These are phyloP conservation scores for Acanthaster planci DNA, from an alignment of 35 echinoderm and acorn worm species.

Conservation along the genomic window DNA sequence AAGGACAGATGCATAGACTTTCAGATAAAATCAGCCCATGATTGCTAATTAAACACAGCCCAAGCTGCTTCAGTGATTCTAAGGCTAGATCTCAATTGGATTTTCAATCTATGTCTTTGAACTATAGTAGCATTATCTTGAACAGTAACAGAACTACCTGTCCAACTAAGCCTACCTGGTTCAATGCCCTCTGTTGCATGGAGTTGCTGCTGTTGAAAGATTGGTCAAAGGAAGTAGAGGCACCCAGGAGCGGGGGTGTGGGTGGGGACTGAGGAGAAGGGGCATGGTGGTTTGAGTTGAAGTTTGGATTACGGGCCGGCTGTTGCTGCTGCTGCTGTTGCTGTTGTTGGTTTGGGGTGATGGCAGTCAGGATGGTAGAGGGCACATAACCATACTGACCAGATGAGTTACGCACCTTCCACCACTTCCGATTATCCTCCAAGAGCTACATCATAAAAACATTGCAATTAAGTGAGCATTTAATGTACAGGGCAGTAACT, in stretches of 20 bases:
- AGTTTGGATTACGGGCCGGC: constrained; percentile 30
- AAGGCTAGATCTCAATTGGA: too few species aligned
- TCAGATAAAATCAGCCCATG: too few species aligned
- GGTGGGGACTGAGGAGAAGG: constrained; percentile 46
- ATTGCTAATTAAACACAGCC: too few species aligned
- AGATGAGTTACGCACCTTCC: constrained; percentile 92
- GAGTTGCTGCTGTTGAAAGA: constrained; percentile 51
- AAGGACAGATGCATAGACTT: too few species aligned
- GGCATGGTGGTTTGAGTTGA: constrained; percentile 63
- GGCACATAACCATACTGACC: constrained; percentile 90
- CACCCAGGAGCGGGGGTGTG: constrained; percentile 30
- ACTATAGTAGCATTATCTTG: too few species aligned
- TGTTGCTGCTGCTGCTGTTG: constrained; percentile 37
- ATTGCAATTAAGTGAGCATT: too few species aligned
- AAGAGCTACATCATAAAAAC: constrained; percentile 58
- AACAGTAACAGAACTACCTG: neutral
- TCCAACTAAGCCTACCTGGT: neutral
- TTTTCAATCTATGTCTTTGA: too few species aligned
- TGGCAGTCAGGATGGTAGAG: constrained; percentile 76
- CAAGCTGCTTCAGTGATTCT: too few species aligned
- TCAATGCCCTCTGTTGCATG: constrained; percentile 7
- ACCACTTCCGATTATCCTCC: constrained; percentile 91
- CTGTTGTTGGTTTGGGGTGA: constrained; percentile 22
- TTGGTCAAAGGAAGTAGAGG: constrained; percentile 17
- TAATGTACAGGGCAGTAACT: too few species aligned